phyloP scores from a whole-genome alignment of 2,113 vertebrate species.

The Gallinago media region DNA sequence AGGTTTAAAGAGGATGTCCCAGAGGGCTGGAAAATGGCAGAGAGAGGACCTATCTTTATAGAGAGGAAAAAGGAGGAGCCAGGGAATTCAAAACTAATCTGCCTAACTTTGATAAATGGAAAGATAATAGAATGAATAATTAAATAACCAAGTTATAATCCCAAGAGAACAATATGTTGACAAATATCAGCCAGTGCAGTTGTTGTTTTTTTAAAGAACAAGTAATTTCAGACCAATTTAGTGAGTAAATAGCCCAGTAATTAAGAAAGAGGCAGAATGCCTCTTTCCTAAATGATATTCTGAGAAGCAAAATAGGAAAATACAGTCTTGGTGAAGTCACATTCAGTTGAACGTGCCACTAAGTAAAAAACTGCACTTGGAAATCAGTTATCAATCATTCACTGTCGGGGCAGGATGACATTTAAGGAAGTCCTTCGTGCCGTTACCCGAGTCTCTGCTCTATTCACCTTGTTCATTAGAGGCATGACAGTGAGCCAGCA shows the following conservation, averaged over 20 bases:
- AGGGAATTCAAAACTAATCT: conserved; percentile 17
- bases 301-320: background rate
- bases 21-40: background rate
- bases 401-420: background rate
- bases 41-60: background rate
- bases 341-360: background rate
- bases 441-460: background rate
- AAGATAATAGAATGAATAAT: conserved; percentile 19
- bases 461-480: background rate
- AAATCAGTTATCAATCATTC: background rate
- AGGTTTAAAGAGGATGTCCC: conserved; percentile 12
- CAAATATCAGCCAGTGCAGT: background rate
- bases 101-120: conserved; percentile 23
- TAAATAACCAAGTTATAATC: background rate
- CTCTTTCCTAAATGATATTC: background rate
- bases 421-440: background rate
- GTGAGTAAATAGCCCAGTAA: background rate
- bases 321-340: background rate
- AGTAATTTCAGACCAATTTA: background rate
- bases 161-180: background rate
- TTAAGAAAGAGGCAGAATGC: background rate
- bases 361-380: background rate
- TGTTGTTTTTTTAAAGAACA: background rate
- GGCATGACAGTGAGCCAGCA: background rate
- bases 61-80: conserved; percentile 28